These are phyloP conservation scores for Rhagophthalmus giganteus DNA, from an alignment of 2,888 invertebrate species.

Conservation along the genomic window DNA sequence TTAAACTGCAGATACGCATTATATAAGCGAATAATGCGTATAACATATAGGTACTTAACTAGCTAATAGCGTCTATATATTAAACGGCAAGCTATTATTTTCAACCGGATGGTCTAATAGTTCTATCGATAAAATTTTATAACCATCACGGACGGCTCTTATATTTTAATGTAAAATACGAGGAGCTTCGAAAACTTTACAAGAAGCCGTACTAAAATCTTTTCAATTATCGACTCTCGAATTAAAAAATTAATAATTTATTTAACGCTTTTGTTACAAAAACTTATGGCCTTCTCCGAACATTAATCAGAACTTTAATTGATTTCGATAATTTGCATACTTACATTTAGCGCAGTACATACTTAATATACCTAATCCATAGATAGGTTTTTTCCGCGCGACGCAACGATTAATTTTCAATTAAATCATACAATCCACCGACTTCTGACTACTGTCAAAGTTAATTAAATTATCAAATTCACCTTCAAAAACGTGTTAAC, in stretches of 20 bases:
- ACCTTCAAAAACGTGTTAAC: too few relatives aligned
- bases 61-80: constrained; percentile 34
- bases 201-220: not conserved
- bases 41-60: constrained; percentile 25
- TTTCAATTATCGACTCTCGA: not conserved
- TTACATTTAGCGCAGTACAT: too few relatives aligned
- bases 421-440: too few relatives aligned
- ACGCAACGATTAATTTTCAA: too few relatives aligned
- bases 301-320: too few relatives aligned
- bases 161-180: constrained; percentile 1
- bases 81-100: constrained; percentile 34
- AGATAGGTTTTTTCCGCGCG: too few relatives aligned
- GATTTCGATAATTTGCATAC: too few relatives aligned
- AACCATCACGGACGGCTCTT: constrained; percentile 11
- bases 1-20: constrained; percentile 30
- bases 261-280: too few relatives aligned
- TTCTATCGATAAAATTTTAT: constrained; percentile 27
- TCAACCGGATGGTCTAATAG: constrained; percentile 31
- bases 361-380: too few relatives aligned
- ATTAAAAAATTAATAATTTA: not conserved
- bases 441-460: too few relatives aligned
- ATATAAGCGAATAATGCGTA: constrained; percentile 18
- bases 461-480: too few relatives aligned
- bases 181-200: not conserved
- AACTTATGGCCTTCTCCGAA: too few relatives aligned